Base-by-base conservation (phyloP, 92 coral and sea anemone species). In the Paramuricea clavata region DNA sequence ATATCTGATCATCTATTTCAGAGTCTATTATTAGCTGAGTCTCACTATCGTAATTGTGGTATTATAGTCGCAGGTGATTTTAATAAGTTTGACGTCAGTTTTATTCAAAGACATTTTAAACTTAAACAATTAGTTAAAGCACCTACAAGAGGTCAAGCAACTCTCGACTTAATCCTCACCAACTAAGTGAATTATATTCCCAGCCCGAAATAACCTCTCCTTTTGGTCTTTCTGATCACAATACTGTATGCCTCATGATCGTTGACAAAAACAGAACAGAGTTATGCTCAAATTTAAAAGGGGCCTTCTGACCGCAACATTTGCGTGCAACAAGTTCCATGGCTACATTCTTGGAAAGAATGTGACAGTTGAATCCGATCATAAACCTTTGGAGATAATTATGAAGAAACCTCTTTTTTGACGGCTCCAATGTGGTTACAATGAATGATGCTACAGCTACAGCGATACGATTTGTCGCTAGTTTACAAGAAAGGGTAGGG, bases 341-440 rank as follows among this genome's bases (percentile, higher is more conserved):
- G 74, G 43, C 59, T 85, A 85, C 83, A 74, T 85, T 54, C 33
- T 59, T 68, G 90, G 90, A 27, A 87, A 59, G 32, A 64, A 76
- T 42, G 77, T 77, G 57, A 52, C 67, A 44, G 79, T 86, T 10
- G 85, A 86, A 34, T 57, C 77, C 12, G 77, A 44, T 43, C 89
- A 86, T 28, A 78, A 86, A 65, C 89, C 90, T 9, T 30, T 86
- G 41, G 89, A 86, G 50, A 64, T 59, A 2, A 86, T 77, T 19
- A 35, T 78, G 65, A 87, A 86, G 56, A 86, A 76, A 39, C 91
- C 91, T 11, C 70, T 88, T 9, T n/a, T n/a, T 61, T 74, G 19
- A 8, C 76, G 36, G 83, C 91, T 4, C 91, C 91, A 5, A 88
- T 81, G 73, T 54, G 91, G 25, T 35, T 88, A 74, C 87, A 88